Conservation (phyloP, 2,113 vertebrate species). For the Delphinapterus leucas region DNA sequence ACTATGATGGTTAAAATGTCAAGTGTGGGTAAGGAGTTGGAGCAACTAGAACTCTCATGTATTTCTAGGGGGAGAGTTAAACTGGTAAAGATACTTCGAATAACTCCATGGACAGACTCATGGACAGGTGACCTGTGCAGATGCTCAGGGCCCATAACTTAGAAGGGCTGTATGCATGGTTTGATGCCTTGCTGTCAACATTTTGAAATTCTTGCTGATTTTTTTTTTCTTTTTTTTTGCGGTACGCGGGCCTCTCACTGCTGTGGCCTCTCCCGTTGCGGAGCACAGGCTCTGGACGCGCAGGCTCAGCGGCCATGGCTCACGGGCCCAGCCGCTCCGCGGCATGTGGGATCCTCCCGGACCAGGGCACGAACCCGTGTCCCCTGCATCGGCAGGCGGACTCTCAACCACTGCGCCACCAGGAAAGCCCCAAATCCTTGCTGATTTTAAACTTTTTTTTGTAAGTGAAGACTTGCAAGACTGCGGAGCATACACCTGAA, state of each 20-base stretch:
- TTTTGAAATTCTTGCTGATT: background rate
- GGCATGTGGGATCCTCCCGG: no score
- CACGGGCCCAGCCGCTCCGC: no score
- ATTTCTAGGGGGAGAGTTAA: background rate
- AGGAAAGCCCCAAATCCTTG: background rate
- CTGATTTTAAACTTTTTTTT: background rate
- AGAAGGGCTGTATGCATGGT: background rate
- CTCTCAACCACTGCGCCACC: no score
- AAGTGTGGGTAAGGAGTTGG: background rate
- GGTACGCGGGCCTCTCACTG: no score
- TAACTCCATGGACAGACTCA: background rate
- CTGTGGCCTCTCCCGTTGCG: no score
- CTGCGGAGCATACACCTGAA: accelerated
- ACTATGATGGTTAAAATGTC: background rate
- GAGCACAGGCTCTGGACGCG: no score
- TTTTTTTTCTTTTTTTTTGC: background rate
- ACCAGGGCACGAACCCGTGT: no score
- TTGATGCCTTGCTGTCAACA: background rate
- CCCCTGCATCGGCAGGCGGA: no score
- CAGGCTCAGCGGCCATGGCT: no score
- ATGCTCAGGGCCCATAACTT: background rate
- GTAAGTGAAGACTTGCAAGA: background rate
- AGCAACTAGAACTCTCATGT: background rate
- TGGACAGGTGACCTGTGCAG: background rate
- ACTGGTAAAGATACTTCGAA: background rate